Evolutionary conservation across 2,888 invertebrate species (phyloP).

Genomic region (Drepana falcataria): DNA sequence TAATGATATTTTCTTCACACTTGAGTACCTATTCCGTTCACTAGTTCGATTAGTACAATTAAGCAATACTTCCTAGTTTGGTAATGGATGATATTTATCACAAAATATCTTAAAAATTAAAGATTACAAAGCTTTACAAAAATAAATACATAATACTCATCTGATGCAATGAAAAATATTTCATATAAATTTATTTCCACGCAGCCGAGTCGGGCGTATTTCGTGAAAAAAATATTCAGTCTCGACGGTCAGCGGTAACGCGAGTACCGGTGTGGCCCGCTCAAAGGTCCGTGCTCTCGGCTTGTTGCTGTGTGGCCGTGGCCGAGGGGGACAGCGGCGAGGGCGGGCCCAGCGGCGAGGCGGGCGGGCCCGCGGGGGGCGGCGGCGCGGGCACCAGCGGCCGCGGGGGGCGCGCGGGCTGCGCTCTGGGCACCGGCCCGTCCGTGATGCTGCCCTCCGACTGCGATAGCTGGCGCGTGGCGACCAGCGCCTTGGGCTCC

Average conservation of each 20-base stretch:
- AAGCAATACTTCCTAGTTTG: conserved; percentile 16
- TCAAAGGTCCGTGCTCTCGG: conserved; percentile 47
- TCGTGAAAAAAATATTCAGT: conserved; percentile 37
- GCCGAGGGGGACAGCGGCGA: conserved; percentile 6
- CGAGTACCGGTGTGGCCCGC: conserved; percentile 16
- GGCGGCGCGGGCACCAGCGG: conserved; percentile 55
- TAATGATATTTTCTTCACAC: neutral
- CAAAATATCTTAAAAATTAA: conserved; percentile 31
- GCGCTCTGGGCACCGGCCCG: conserved; percentile 55
- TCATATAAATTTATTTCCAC: conserved; percentile 18
- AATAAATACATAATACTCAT: conserved; percentile 60
- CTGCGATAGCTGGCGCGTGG: conserved; percentile 72
- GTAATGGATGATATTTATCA: conserved; percentile 36
- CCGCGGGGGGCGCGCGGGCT: conserved; percentile 49
- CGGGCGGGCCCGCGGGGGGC: conserved; percentile 35
- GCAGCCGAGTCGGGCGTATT: conserved; percentile 19
- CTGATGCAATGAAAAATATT: conserved; percentile 45
- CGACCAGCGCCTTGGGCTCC: conserved; percentile 50
- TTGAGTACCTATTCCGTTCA: conserved; percentile 11
- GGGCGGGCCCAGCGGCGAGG: conserved; percentile 30
- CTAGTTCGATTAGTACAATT: conserved; percentile 9
- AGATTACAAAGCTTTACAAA: conserved; percentile 45
- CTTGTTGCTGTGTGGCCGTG: conserved; percentile 21
- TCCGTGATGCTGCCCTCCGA: conserved; percentile 81
- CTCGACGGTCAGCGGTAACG: conserved; percentile 17